Percentiles rank a stretch among this genome's conserved stretches.
phyloP scores from a whole-genome alignment of 2,113 vertebrate genomes.

The Lathamus discolor region DNA sequence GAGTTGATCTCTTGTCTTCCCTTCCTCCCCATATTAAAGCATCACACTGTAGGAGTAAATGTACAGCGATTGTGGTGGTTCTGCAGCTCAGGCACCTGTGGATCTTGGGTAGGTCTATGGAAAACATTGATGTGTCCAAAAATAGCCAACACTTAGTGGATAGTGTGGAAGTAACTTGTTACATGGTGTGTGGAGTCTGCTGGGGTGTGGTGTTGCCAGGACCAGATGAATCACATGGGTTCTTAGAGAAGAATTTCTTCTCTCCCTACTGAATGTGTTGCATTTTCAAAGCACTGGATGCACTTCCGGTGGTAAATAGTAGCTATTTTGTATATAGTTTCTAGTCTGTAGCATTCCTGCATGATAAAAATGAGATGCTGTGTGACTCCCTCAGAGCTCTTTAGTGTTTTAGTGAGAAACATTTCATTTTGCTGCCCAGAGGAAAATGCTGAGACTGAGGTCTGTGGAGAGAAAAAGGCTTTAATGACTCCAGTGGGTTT shows the following conservation, averaged over 20 bases:
- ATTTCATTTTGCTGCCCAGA: not conserved
- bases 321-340: not conserved
- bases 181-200: not conserved
- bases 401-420: not conserved
- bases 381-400: not conserved
- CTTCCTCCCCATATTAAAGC: not conserved
- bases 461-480: not conserved
- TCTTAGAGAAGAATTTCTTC: not conserved
- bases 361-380: accelerated
- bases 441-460: not conserved
- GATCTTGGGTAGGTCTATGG: not conserved
- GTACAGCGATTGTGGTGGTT: not conserved
- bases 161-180: not conserved
- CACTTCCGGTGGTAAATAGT: not conserved
- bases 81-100: not conserved
- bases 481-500: not conserved
- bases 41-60: not conserved
- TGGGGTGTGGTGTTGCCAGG: not conserved
- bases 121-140: not conserved
- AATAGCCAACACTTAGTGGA: accelerated
- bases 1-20: not conserved
- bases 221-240: not conserved
- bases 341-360: not conserved
- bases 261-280: not conserved
- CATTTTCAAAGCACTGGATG: not conserved